phyloP scores from a whole-genome alignment of 2,888 invertebrate species.

The Pseudococcus jackbeardsleyi region DNA sequence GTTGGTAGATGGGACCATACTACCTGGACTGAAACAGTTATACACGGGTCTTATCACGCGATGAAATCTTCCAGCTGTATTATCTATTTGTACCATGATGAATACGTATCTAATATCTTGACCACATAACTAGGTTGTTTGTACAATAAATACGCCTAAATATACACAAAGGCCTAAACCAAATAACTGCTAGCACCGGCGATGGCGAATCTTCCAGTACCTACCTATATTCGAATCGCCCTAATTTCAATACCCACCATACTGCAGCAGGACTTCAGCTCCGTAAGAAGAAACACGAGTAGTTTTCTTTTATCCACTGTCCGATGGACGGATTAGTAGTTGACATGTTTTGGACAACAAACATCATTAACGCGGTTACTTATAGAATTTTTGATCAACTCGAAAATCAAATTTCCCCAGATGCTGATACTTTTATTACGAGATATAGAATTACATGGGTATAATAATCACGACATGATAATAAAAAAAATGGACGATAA shows the following conservation, averaged over 20 bases:
- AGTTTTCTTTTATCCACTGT: neutral
- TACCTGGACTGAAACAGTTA: constrained; percentile 44
- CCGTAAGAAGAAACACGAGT: neutral
- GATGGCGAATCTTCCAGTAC: constrained; percentile 1
- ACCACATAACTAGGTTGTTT: constrained; percentile 44
- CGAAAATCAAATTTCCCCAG: neutral
- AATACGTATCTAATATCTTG: constrained; percentile 38
- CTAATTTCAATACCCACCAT: neutral
- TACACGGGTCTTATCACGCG: neutral
- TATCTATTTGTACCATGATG: neutral
- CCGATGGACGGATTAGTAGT: neutral
- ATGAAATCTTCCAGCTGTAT: constrained; percentile 31
- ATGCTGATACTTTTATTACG: neutral
- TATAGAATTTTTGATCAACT: neutral
- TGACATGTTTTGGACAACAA: constrained; percentile 35
- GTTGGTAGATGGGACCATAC: neutral
- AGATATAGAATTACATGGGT: neutral
- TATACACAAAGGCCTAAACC: constrained; percentile 3
- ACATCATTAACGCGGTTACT: constrained; percentile 9
- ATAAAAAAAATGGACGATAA: neutral
- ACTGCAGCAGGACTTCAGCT: neutral
- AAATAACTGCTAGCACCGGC: neutral
- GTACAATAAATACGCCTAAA: constrained; percentile 14
- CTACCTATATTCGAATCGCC: neutral
- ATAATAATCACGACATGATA: neutral